A percentile compares a stretch with the other conserved stretches of the same genome.
Conservation (phyloP, 1,140 invertebrate species). For the Halictus rubicundus region DNA sequence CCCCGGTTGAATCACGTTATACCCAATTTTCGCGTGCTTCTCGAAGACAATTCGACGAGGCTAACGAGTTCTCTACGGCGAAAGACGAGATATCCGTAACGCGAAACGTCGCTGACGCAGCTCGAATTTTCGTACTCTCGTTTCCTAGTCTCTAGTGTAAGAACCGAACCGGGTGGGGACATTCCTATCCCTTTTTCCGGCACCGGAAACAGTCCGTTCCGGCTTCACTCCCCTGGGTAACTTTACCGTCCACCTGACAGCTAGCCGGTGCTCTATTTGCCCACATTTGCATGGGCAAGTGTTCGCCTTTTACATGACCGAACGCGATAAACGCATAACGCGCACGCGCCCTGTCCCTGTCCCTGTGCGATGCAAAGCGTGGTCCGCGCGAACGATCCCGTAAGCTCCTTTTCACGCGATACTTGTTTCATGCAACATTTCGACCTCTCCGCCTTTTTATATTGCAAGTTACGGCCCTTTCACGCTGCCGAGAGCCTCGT, state of each 20-base stretch:
- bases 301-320: not conserved
- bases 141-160: not conserved
- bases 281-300: constrained; percentile 13
- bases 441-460: too few relatives aligned
- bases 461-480: too few relatives aligned
- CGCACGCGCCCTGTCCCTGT: not conserved
- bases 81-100: constrained; percentile 16
- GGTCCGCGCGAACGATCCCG: not conserved
- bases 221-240: too few relatives aligned
- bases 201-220: not conserved
- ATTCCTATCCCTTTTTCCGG: not conserved
- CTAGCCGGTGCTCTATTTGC: not conserved
- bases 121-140: not conserved
- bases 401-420: not conserved
- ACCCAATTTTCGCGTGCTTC: constrained; percentile 3
- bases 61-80: constrained; percentile 24
- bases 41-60: constrained; percentile 10
- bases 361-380: not conserved
- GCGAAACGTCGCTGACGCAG: constrained; percentile 27
- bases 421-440: too few relatives aligned
- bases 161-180: not conserved
- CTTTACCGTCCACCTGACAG: not conserved
- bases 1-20: constrained; percentile 23
- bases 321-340: not conserved
- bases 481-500: too few relatives aligned